Evolutionary conservation across 2,113 vertebrate species (phyloP).

Genomic region (Patagioenas fasciata): DNA sequence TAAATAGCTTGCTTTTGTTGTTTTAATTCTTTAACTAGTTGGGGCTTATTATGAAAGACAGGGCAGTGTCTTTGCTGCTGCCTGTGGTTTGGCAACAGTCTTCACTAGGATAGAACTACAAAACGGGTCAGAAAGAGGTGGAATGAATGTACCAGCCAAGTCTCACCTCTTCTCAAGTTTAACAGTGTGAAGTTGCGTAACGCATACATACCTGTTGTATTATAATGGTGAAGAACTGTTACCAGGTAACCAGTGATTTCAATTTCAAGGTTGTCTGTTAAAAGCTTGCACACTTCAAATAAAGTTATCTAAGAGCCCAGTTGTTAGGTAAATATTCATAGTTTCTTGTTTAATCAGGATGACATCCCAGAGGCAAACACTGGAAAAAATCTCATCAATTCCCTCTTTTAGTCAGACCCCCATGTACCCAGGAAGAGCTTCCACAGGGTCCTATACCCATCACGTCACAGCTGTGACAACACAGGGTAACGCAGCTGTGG

Average conservation of each 20-base stretch:
- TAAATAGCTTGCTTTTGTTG: constrained; percentile 16
- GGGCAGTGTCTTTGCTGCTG: constrained; percentile 1
- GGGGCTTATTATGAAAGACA: background rate
- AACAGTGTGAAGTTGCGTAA: constrained; percentile 36
- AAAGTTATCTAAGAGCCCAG: background rate
- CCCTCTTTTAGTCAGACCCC: background rate
- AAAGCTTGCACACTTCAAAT: constrained; percentile 13
- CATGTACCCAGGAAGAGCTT: background rate
- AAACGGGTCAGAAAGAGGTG: constrained; percentile 34
- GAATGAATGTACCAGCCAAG: constrained; percentile 29
- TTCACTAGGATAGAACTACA: constrained; percentile 19
- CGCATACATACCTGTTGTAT: constrained; percentile 13
- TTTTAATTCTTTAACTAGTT: constrained; percentile 40
- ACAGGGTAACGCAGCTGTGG: background rate
- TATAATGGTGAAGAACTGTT: constrained; percentile 26
- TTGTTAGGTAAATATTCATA: background rate
- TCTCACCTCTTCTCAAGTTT: constrained; percentile 57
- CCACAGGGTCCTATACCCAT: background rate
- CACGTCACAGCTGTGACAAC: background rate
- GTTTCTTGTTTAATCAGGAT: background rate
- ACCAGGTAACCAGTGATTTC: constrained; percentile 12
- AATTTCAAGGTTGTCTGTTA: constrained; percentile 10
- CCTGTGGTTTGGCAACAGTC: constrained; percentile 25
- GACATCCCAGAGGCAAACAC: background rate
- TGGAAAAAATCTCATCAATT: background rate